phyloP scores from a whole-genome alignment of 1,140 invertebrate genomes.

The Popillia japonica region DNA sequence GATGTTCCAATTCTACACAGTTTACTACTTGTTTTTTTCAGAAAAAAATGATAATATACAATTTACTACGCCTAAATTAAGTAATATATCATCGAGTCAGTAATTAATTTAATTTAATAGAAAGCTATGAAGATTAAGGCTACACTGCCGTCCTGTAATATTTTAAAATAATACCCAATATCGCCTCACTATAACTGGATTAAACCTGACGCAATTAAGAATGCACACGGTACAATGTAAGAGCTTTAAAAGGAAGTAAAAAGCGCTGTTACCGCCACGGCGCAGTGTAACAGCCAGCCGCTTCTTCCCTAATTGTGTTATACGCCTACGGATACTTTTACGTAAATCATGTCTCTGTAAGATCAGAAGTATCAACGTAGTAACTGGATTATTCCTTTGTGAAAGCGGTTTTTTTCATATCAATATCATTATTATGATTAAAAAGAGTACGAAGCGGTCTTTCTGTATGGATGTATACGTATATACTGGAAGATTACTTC shows the following conservation, averaged over 20 bases:
- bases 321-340: constrained; percentile 5
- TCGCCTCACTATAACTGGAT: not conserved
- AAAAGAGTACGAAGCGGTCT: not conserved
- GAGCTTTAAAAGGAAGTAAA: not conserved
- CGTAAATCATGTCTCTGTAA: constrained; percentile 1
- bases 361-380: not conserved
- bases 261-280: not conserved
- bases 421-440: not conserved
- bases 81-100: no score
- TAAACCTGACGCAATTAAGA: not conserved
- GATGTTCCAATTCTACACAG: no score
- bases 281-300: not conserved
- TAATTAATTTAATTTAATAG: no score
- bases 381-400: not conserved
- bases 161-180: not conserved
- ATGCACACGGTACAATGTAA: not conserved
- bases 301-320: constrained; percentile 14
- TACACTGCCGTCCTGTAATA: no score
- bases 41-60: no score
- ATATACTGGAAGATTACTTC: not conserved
- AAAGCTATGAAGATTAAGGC: no score
- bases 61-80: no score
- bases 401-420: constrained; percentile 6
- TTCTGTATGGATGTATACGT: not conserved
- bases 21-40: no score